phyloP scores from a whole-genome alignment of 2,797 vertebrate species.

The Gymnothorax reevesii region DNA sequence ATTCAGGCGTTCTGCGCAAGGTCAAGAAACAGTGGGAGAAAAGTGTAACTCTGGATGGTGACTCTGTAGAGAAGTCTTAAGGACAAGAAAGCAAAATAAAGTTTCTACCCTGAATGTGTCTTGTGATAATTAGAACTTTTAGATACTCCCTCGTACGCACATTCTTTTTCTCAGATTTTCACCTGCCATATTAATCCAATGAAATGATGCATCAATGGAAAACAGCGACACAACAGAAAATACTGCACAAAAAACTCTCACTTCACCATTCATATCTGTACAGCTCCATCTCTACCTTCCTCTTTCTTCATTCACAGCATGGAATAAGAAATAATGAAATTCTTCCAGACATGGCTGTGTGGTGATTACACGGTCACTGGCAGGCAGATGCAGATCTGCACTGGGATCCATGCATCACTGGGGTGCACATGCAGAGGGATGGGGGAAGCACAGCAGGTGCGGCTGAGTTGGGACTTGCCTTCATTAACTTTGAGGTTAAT shows the following conservation, averaged over 20 bases:
- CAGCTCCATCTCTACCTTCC: neutral
- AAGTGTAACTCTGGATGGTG: too few species aligned
- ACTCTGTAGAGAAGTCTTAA: too few species aligned
- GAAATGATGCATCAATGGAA: neutral
- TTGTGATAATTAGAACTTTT: too few species aligned
- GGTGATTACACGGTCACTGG: neutral
- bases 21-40: too few species aligned
- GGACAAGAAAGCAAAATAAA: too few species aligned
- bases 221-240: neutral
- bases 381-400: neutral
- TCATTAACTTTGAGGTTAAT: constrained; percentile 74
- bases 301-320: neutral
- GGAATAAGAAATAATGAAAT: neutral
- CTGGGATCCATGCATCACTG: neutral
- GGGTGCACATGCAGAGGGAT: neutral
- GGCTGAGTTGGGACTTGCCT: constrained; percentile 61
- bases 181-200: neutral
- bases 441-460: neutral
- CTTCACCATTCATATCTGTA: neutral
- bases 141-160: too few species aligned
- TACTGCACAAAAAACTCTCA: neutral
- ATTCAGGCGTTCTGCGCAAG: too few species aligned
- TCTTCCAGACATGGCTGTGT: neutral
- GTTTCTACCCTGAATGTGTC: too few species aligned
- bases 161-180: neutral